phyloP scores from a whole-genome alignment of 2,888 invertebrate genomes.

The Gordius sp. region DNA sequence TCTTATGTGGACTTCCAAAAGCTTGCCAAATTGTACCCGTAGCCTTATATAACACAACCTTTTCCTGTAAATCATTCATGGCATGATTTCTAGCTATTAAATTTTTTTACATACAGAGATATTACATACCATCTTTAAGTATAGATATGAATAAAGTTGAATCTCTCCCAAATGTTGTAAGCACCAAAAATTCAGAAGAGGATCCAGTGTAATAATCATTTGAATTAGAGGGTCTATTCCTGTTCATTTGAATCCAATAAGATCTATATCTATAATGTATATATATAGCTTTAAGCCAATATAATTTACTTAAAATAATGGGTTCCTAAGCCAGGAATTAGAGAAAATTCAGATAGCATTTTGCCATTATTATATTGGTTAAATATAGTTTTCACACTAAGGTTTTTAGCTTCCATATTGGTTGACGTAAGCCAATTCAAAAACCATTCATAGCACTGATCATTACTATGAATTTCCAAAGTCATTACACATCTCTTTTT shows the following conservation, averaged over 20 bases:
- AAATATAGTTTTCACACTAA: constrained; percentile 80
- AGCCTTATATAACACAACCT: constrained; percentile 71
- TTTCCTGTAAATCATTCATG: constrained; percentile 56
- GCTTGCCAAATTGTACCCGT: constrained; percentile 85
- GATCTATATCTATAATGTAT: constrained; percentile 68
- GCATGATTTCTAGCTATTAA: constrained; percentile 60
- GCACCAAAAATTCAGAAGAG: constrained; percentile 74
- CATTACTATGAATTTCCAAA: no score
- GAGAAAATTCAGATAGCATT: constrained; percentile 64
- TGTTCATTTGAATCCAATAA: no score
- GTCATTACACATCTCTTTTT: no score
- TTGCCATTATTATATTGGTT: constrained; percentile 67
- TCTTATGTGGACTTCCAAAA: constrained; percentile 67
- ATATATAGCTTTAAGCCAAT: no score
- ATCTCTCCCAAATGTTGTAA: constrained; percentile 64
- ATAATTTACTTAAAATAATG: constrained; percentile 19
- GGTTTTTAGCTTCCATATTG: no score
- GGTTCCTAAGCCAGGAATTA: constrained; percentile 54
- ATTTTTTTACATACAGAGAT: no score
- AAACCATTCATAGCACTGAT: no score
- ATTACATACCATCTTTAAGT: no score
- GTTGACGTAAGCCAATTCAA: no score
- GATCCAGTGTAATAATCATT: constrained; percentile 71
- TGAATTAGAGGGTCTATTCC: no score
- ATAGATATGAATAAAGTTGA: constrained; percentile 57